Percentiles rank a stretch among this genome's conserved stretches.
phyloP scores from a whole-genome alignment of 2,888 invertebrate genomes.

The Homarus gammarus region DNA sequence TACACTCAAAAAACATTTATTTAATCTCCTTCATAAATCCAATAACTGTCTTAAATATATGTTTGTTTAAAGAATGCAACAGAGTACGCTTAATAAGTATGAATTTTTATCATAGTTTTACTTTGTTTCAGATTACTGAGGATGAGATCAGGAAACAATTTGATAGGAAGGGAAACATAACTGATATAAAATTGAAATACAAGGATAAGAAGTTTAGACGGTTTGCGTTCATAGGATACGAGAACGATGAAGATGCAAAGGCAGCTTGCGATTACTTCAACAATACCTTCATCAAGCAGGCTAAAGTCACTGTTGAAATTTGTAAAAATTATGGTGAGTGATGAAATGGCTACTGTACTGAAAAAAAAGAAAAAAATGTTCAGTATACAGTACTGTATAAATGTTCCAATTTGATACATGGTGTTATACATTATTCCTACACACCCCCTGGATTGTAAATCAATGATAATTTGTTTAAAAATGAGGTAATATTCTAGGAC shows the following conservation, averaged over 20 bases:
- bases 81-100: not conserved
- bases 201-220: conserved; percentile 94
- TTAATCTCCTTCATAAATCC: too few species aligned
- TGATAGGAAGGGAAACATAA: conserved; percentile 89
- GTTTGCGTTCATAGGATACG: conserved; percentile 96
- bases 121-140: conserved; percentile 86
- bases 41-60: too few species aligned
- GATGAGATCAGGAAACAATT: conserved; percentile 88
- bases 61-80: too few species aligned
- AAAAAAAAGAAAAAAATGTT: not conserved
- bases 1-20: too few species aligned
- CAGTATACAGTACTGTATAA: too few species aligned
- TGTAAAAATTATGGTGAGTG: conserved; percentile 79
- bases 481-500: not conserved
- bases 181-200: conserved; percentile 95
- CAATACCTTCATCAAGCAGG: conserved; percentile 90
- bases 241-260: conserved; percentile 88
- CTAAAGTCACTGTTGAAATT: conserved; percentile 87
- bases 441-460: not conserved
- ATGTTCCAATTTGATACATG: not conserved
- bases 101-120: not conserved
- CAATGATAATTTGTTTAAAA: not conserved
- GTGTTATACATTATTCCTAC: not conserved
- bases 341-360: not conserved
- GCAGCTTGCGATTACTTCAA: conserved; percentile 89